Base-by-base conservation (phyloP, 2,888 invertebrate genomes). In the Caenorhabditis drosophilae region DNA sequence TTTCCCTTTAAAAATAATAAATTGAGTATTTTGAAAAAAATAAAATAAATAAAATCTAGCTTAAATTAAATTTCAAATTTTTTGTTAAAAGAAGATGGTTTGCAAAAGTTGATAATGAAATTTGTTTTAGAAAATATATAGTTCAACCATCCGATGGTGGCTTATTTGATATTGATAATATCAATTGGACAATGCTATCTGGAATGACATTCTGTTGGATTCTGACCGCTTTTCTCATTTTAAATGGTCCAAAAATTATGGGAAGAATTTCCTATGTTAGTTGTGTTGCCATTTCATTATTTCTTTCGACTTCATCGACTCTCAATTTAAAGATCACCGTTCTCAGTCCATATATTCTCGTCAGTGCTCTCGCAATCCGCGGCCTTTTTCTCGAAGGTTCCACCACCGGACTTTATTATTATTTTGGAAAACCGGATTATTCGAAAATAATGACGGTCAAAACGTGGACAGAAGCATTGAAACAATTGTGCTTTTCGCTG, bases 401-500 rank as follows among this genome's bases (percentile, higher is more conserved):
- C 2, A 36, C 41, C 11, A 50, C 67, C 15, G 81, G 81, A n/a
- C 49, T 81, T 42, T 52, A 62, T 20, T 66, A 73, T 25, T 81
- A 66, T 26, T 51, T 70, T 11, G 54, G 58, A 12, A 47, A 57
- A 25, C 70, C 67, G 34, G 78, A 78, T 36, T 58, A 73, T 31
- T 47, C 66, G n/a, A 67, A 76, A 36, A 64, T 81, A 0, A 59
- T 50, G 9, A n/a, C 34, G 15, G n/a, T 52, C 18, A 25, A 75
- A 68, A 78, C 79, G 2, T 81, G 81, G 77, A 54, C 57, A 0
- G 67, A 61, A 11, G 81, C 81, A 1, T 70, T 81, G 40, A 77
- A 77, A 25, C 81, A 81, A 38, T 52, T 75, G 1, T 75, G 78
- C 57, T 81, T 79, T n/a, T n/a, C n/a, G n/a, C n/a, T n/a, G n/a